Evolutionary conservation across 2,797 vertebrate genomes (phyloP), one percentile per base, ranked within the genome.

Genomic region (Anniella stebbinsi): DNA sequence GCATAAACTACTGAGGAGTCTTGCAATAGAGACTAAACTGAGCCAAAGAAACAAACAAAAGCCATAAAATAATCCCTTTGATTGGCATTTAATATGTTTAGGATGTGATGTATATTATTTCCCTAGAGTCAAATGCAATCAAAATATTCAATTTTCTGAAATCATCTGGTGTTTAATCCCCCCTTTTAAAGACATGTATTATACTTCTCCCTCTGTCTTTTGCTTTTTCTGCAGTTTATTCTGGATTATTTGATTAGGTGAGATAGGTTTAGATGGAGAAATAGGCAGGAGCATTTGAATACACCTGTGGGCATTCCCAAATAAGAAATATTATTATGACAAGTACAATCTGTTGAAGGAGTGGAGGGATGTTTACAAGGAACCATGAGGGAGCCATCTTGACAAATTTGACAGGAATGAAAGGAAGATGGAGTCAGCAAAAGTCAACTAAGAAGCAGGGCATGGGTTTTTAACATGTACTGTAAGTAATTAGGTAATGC

Each of bases 401-500:
- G 75, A 82, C 86, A 93, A 80, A 91, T 89, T 86, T 91, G 70
- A 89, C 23, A 91, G 76, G 91, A 91, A 80, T 80, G 1, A 75
- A 91, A 89, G 72, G 67, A 91, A 92, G 90, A 28, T 80, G 70
- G 84, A 91, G 0, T 0, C 30, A 81, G 67, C 30, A 92, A 93
- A 95, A 89, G 92, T 88, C 91, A 96, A 85, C 82, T 7, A 84
- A 60, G 80, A 95, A 93, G 77, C 84, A 89, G 76, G 88, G 2
- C 60, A 93, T 96, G 84, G 94, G 54, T 92, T 95, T 81, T 94
- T 94, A 94, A 89, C 33, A 80, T 85, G 45, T 77, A 72, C 17
- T 36, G 54, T 91, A 94, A 95, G 54, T 91, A 94, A 95, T 96
- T 95, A 95, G 91, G 25, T 82, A 86, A 23, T 90, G 88, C 80